Base-by-base conservation (phyloP, 2,888 invertebrate species). In the Spatulosminthurus flaviceps region DNA sequence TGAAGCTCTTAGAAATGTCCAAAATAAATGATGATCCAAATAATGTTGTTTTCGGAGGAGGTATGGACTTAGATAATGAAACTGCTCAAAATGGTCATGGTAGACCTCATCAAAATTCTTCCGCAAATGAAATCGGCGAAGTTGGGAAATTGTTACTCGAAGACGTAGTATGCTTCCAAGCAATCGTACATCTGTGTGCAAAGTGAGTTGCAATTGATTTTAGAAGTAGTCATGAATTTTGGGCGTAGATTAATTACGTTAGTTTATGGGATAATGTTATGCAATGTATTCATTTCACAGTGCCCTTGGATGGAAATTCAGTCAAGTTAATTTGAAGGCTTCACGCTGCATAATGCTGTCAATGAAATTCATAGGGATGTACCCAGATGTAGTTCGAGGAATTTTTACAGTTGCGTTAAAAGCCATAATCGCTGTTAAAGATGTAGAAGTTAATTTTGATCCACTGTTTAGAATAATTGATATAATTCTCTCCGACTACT, bases 241-340 rank as follows among this genome's bases (percentile, higher is more conserved):
- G n/a, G n/a, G 34, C 4, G 5, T 34, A 7, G 34, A 9, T 34
- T 34, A 9, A 4, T 34, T 34, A 4, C 9, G 34, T 34, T 34
- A 34, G 34, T 34, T 34, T 4, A 34, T 4, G 34, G 5, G 9
- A 4, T 34, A 9, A 34, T 34, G 4, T 9, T 4, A 7, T 7
- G 9, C 34, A 34, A 34, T 34, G 34, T 34, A 11, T 51, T 41
- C 13, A 24, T 34, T 67, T 79, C 80, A 19, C 64, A 85, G 85
- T 26, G 83, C 84, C 1, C 34, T 85, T 11, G 80, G 80, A 29
- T 84, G 85, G 84, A 82, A 85, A 28, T 84, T 83, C 64, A 83
- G 82, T 77, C 71, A 71, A 29, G 84, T 82, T 1, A 81, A 78
- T 43, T 70, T 83, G 9, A 82, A 78, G 42, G 84, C 85, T 19